Percentiles rank a stretch among this genome's conserved stretches.
Evolutionary conservation across 2,888 invertebrate genomes (phyloP).

Genomic region (Parapristionchus giblindavisi): DNA sequence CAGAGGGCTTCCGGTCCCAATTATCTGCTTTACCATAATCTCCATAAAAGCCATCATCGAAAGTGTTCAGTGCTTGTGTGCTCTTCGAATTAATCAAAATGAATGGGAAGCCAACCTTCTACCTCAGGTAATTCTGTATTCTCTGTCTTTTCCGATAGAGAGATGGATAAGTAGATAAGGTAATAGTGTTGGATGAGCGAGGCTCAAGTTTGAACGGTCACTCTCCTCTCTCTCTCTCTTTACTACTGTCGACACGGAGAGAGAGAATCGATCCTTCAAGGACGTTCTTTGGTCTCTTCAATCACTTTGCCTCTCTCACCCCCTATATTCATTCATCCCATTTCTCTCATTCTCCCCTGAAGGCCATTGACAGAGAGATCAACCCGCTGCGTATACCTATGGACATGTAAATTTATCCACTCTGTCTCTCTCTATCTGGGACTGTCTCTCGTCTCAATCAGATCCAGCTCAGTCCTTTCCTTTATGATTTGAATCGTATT

Average conservation of each 20-base stretch:
- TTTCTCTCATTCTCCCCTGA: not conserved
- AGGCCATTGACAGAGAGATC: too few relatives aligned
- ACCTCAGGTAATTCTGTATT: not conserved
- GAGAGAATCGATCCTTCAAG: not conserved
- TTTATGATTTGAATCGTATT: too few relatives aligned
- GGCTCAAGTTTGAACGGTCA: slow-evolving; percentile 35
- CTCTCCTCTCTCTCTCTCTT: slow-evolving; percentile 17
- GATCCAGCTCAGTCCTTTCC: too few relatives aligned
- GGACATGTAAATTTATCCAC: too few relatives aligned
- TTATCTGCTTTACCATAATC: not conserved
- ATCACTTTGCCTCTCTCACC: not conserved
- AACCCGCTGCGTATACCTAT: too few relatives aligned
- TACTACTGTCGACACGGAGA: not conserved
- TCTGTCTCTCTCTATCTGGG: too few relatives aligned
- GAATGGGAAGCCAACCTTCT: slow-evolving; percentile 2
- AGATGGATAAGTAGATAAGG: not conserved
- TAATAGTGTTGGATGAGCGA: not conserved
- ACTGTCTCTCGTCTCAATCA: too few relatives aligned
- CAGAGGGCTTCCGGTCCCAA: too few relatives aligned
- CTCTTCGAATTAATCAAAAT: not conserved
- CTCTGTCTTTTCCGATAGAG: not conserved
- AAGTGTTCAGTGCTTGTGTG: too few relatives aligned
- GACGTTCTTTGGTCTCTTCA: not conserved
- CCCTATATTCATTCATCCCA: not conserved
- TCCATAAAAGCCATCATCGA: too few relatives aligned